Base-by-base conservation (phyloP, 2,888 invertebrate genomes). In the Tineola bisselliella region DNA sequence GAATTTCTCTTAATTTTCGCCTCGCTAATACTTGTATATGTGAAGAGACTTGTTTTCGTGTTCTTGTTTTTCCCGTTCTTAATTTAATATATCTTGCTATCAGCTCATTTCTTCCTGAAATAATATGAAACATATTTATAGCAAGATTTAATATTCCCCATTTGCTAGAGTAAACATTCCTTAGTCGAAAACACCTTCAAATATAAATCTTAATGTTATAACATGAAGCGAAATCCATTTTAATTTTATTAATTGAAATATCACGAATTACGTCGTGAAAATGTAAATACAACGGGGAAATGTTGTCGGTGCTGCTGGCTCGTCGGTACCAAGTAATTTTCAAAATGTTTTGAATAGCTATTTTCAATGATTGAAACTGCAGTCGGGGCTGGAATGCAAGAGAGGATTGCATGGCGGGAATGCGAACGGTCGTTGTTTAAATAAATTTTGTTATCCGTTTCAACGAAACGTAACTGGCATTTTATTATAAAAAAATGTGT, bases 21-120 rank as follows among this genome's bases (percentile, higher is more conserved):
- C 99, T 92, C 70, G 99, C 99, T 79, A 99, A 91, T 77, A 99
- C 99, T 89, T 99, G 99, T 87, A 99, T 99, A 87, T 99, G 99
- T 74, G 98, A 99, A 74, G 99, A 99, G 75, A 99, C 99, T 90
- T 99, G 99, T 88, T 99, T 99, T 79, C 99, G 91, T 81, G 99
- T 99, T 82, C 99, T 93, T 87, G 99, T 99, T 87, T 99, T 99
- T 68, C 99, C 99, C 70, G 99, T 99, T 74, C 99, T 92, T 78
- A 99, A 90, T 90, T 99, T 99, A 83, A 99, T 99, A 89, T 99
- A 99, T 77, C 99, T 92, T 71, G 99, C 99, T 88, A 99, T 99
- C 82, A 99, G 89, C 91, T 99, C 99, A 90, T 99, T 99, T 72
- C 99, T 94, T 79, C 99, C 99, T 99, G 91, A 61, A 93, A 48